These are phyloP conservation scores for Macrosiphum euphorbiae DNA, from an alignment of 2,888 invertebrate genomes.

Conservation along the genomic window DNA sequence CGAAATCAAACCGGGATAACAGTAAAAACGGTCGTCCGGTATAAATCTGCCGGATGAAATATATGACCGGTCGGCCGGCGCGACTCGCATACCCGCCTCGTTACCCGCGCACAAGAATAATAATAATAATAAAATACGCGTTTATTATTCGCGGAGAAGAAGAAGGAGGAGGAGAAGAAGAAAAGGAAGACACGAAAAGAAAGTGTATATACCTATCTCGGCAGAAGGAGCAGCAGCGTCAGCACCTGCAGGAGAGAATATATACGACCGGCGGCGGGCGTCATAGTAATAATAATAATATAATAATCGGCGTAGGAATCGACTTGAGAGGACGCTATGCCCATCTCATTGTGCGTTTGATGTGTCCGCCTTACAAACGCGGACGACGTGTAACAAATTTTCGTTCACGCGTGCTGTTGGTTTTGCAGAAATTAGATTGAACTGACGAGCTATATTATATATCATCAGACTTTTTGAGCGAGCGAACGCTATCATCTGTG, in stretches of 20 bases:
- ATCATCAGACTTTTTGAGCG: no score
- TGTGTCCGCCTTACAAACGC: no score
- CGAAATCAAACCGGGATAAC: constrained; percentile 29
- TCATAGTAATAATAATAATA: background rate
- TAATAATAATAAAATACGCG: background rate
- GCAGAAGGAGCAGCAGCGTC: background rate
- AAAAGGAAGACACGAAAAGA: constrained; percentile 1
- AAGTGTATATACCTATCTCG: background rate
- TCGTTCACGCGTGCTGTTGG: no score
- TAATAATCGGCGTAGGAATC: background rate
- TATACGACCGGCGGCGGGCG: background rate
- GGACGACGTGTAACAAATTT: no score
- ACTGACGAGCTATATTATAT: no score
- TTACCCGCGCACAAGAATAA: background rate
- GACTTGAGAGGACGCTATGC: background rate
- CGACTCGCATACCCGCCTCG: background rate
- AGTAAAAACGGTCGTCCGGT: constrained; percentile 28
- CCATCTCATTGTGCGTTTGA: no score
- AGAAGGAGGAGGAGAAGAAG: background rate
- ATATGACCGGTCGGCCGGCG: background rate
- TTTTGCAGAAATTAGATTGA: no score
- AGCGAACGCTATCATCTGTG: no score
- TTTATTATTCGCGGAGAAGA: background rate
- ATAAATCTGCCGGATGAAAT: constrained; percentile 34
- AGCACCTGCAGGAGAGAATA: background rate